Conservation (phyloP, 2,888 invertebrate genomes). For the Cremastinae sp. region DNA sequence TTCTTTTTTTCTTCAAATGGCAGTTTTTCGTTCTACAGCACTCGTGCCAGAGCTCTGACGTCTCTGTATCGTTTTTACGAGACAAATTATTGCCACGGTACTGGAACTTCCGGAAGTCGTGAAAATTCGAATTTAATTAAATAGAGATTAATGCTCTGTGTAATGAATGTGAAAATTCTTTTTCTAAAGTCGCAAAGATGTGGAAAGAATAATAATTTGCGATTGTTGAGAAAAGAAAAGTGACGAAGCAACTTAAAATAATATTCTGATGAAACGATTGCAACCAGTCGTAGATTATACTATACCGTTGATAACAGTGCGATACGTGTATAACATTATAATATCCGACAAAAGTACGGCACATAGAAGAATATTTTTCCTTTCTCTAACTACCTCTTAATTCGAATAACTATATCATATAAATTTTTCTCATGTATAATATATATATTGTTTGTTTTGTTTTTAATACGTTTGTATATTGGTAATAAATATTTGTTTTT, state of each 20-base stretch:
- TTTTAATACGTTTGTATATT: constrained; percentile 66
- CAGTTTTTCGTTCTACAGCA: constrained; percentile 47
- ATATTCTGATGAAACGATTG: constrained; percentile 50
- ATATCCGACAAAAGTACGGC: constrained; percentile 72
- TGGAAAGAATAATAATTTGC: constrained; percentile 45
- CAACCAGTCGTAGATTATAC: constrained; percentile 63
- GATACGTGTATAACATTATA: constrained; percentile 68
- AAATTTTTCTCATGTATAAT: constrained; percentile 62
- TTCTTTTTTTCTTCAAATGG: constrained; percentile 40
- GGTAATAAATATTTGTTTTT: constrained; percentile 70
- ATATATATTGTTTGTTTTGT: constrained; percentile 67
- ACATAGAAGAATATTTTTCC: constrained; percentile 76
- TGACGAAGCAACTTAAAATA: constrained; percentile 36
- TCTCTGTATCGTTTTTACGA: constrained; percentile 25
- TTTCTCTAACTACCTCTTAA: constrained; percentile 59
- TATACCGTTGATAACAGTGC: constrained; percentile 65
- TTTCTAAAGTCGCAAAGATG: constrained; percentile 46
- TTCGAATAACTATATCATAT: constrained; percentile 64
- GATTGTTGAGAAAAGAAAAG: constrained; percentile 58
- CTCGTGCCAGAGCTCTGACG: constrained; percentile 36
- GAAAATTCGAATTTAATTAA: constrained; percentile 14
- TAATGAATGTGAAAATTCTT: constrained; percentile 14
- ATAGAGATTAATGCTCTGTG: constrained; percentile 33
- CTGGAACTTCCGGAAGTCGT: constrained; percentile 15
- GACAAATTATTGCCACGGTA: constrained; percentile 27